phyloP scores from a whole-genome alignment of 2,888 invertebrate species.

The Parthenolecanium corni region DNA sequence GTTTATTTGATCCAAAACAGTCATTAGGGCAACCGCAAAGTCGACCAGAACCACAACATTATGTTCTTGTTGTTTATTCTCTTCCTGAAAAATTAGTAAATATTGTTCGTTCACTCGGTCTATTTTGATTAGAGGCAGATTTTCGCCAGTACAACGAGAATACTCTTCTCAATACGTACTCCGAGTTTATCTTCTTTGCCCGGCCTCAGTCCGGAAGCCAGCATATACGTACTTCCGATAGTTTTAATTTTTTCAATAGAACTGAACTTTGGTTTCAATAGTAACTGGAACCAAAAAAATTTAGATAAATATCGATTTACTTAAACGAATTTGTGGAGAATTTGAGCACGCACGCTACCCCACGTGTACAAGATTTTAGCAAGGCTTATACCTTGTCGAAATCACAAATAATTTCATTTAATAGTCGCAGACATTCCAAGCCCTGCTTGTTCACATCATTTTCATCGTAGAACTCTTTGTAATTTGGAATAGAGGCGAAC shows the following conservation, averaged over 20 bases:
- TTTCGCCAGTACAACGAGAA: too few relatives aligned
- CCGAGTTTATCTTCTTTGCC: slow-evolving; percentile 62
- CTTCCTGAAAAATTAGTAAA: slow-evolving; percentile 46
- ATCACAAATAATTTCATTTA: slow-evolving; percentile 96
- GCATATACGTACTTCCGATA: slow-evolving; percentile 96
- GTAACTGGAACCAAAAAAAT: slow-evolving; percentile 47
- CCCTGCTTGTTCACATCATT: slow-evolving; percentile 95
- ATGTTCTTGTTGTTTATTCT: slow-evolving; percentile 66
- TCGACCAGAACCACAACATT: slow-evolving; percentile 84
- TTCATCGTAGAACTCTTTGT: slow-evolving; percentile 92
- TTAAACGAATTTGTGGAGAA: background rate
- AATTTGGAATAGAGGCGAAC: slow-evolving; percentile 97
- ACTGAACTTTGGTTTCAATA: slow-evolving; percentile 87
- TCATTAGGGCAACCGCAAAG: slow-evolving; percentile 85
- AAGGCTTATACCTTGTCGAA: slow-evolving; percentile 76
- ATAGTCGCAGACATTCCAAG: slow-evolving; percentile 77
- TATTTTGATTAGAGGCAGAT: too few relatives aligned
- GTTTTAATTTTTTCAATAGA: slow-evolving; percentile 97
- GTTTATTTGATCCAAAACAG: slow-evolving; percentile 87
- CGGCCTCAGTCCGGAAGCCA: slow-evolving; percentile 83
- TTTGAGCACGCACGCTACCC: too few relatives aligned
- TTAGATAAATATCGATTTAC: slow-evolving; percentile 3
- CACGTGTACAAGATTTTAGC: background rate
- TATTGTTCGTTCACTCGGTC: too few relatives aligned
- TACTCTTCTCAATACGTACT: background rate